Evolutionary conservation across 2,888 invertebrate species (phyloP), one percentile per base, ranked within the genome.

Genomic region (Drosophila paracracens): DNA sequence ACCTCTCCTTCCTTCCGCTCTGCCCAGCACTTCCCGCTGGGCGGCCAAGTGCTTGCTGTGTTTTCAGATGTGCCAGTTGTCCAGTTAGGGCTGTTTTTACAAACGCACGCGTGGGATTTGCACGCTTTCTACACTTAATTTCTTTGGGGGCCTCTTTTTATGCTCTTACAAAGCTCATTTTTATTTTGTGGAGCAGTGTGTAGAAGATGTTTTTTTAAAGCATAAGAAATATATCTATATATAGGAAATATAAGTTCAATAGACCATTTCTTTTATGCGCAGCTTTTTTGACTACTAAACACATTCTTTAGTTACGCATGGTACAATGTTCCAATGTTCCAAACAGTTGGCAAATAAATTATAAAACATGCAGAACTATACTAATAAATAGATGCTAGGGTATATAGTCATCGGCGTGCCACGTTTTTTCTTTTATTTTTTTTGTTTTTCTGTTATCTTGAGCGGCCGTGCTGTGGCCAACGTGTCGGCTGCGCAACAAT

Each of bases 41-140:
- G 3, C 10, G 54, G 71, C 71, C 60, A 59, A 73, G 70, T 76
- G 71, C 54, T 59, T 63, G 46, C 53, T 31, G 46, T 78, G 71
- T 50, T 69, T 52, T 56, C 29, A 51, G 51, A 10, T 51, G 51
- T 51, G 56, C 52, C 60, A 21, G 60, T 60, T 60, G 72, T 58
- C 58, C 61, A 63, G 61, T 60, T 71, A 59, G 65, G 54, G 63
- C 53, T 43, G 46, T 46, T 70, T 69, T 68, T 50, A 59, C 63
- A 84, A 84, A 84, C 69, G 84, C 76, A 88, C 86, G 88, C 89
- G 73, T 86, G 88, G 89, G 89, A 88, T 76, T 80, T 63, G 77
- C 63, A 61, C 69, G 80, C 77, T 77, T 83, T 83, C 80, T 82
- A 83, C 76, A 77, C 88, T 91, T 89, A 91, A 89, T 89, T 89